phyloP scores from a whole-genome alignment of 1,140 invertebrate genomes.

The Ceratitis capitata region DNA sequence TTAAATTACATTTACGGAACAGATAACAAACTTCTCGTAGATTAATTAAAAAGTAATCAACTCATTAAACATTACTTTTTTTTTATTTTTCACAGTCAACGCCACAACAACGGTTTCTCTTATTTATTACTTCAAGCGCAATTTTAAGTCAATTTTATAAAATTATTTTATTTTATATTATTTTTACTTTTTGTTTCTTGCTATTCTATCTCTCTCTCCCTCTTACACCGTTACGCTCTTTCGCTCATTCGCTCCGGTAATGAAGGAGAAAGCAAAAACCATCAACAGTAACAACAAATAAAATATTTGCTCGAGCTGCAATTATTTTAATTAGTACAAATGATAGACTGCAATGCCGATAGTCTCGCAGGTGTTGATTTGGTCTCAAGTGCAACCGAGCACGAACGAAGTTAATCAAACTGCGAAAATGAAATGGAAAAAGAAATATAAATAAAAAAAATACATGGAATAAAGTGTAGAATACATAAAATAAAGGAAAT shows the following conservation, averaged over 20 bases:
- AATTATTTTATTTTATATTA: not conserved
- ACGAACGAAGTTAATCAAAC: conserved; percentile 13
- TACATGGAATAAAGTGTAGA: not conserved
- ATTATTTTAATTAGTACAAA: conserved; percentile 35
- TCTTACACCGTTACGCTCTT: not conserved
- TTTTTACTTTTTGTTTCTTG: too few species aligned
- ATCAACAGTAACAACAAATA: not conserved
- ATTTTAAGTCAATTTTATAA: not conserved
- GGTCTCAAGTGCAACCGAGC: conserved; percentile 17
- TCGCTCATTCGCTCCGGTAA: not conserved
- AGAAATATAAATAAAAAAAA: not conserved
- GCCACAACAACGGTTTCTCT: not conserved
- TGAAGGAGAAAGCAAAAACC: not conserved
- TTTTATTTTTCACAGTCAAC: too few species aligned
- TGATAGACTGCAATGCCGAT: conserved; percentile 8
- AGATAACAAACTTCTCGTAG: too few species aligned
- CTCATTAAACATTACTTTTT: too few species aligned
- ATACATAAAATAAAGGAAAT: not conserved
- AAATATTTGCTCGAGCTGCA: not conserved
- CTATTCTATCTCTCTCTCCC: too few species aligned
- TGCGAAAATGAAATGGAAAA: not conserved
- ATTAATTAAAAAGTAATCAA: too few species aligned
- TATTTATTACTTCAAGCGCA: not conserved
- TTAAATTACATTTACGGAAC: too few species aligned
- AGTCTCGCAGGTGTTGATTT: conserved; percentile 23